Evolutionary conservation across 2,797 vertebrate species (phyloP).

Genomic region (Tamandua tetradactyla): DNA sequence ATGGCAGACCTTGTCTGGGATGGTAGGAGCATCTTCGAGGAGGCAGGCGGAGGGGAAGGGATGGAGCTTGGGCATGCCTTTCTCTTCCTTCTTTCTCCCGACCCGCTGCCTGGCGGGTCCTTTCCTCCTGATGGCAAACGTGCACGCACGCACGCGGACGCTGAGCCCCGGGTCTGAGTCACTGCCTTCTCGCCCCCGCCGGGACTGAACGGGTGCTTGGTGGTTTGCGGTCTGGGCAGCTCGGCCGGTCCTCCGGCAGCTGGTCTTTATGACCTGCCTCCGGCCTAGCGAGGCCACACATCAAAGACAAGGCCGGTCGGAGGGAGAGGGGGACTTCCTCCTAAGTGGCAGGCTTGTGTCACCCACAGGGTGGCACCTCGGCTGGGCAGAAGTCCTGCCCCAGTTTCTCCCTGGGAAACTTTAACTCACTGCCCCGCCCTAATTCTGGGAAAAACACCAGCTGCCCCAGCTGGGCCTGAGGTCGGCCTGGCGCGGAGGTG

Average conservation of each 20-base stretch:
- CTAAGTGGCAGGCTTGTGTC: background rate
- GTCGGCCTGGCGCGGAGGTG: background rate
- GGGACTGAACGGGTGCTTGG: background rate
- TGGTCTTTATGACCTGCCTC: background rate
- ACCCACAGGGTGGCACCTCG: background rate
- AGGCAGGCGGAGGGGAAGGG: background rate
- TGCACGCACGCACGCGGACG: background rate
- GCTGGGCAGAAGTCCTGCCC: background rate
- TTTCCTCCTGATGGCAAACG: background rate
- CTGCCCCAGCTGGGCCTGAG: background rate
- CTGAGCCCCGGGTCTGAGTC: background rate
- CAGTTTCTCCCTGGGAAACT: background rate
- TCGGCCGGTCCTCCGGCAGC: too few relatives aligned
- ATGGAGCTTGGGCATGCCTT: fast-evolving
- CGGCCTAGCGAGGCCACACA: background rate
- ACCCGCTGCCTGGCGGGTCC: background rate
- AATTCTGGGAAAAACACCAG: background rate
- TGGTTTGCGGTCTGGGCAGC: background rate
- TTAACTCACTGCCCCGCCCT: background rate
- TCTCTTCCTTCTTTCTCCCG: background rate
- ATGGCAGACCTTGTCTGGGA: background rate
- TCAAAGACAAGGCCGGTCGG: background rate
- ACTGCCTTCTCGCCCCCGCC: background rate
- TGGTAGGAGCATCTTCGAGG: background rate
- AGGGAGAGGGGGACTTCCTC: background rate